Evolutionary conservation across 23 tunicate genomes (phyloP).

Genomic region (Ascidia mentula): DNA sequence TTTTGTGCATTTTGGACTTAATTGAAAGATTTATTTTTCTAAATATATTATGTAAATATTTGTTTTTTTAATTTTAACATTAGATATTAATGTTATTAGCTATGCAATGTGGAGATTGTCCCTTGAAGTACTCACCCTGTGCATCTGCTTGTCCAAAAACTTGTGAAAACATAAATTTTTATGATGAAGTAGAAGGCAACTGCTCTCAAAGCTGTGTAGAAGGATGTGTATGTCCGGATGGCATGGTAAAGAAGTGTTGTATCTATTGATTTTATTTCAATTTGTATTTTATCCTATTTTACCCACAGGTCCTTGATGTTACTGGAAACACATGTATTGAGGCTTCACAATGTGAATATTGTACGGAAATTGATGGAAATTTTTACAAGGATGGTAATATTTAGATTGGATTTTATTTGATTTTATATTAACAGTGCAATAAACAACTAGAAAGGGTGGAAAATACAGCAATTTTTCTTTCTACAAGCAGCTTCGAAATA

Average conservation of each 20-base stretch:
- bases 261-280: too few species aligned
- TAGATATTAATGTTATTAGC: background rate
- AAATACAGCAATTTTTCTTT: too few species aligned
- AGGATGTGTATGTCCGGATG: constrained; percentile 39
- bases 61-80: background rate
- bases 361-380: constrained; percentile 22
- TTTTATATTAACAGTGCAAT: too few species aligned
- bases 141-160: constrained; percentile 34
- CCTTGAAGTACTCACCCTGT: constrained; percentile 25
- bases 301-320: constrained; percentile 7
- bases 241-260: background rate
- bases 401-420: too few species aligned
- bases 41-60: too few species aligned
- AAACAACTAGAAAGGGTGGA: too few species aligned
- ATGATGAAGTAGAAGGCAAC: constrained; percentile 17
- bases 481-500: too few species aligned
- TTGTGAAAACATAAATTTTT: constrained; percentile 23
- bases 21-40: too few species aligned
- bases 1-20: too few species aligned
- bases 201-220: constrained; percentile 38
- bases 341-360: constrained; percentile 20
- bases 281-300: too few species aligned
- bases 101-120: constrained; percentile 40
- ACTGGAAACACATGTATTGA: constrained; percentile 4
- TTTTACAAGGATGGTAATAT: constrained; percentile 18